Base-by-base conservation (phyloP, 2,888 invertebrate species). In the Bugula neritina region DNA sequence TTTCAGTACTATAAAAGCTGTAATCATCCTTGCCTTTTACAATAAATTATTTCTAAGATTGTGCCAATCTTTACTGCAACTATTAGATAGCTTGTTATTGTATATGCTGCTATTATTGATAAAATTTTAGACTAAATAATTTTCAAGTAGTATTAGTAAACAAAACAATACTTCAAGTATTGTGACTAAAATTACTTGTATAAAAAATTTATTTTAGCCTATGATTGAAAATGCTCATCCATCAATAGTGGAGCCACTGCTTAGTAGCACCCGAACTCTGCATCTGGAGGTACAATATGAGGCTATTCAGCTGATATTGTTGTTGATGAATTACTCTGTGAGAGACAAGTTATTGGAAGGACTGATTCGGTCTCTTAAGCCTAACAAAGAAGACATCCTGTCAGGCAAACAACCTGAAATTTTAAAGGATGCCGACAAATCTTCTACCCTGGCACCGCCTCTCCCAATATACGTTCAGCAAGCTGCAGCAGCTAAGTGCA, bases 241-340 rank as follows among this genome's bases (percentile, higher is more conserved):
- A 25, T 80, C 77, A 57, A 80, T 84, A 58, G 79, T 83, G n/a
- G 83, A 84, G 57, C 83, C 84, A 23, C 74, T 84, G 54, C 76
- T 84, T 35, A 79, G 77, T 72, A 75, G 84, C 13, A 74, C 84
- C 73, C 79, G 79, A 72, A 82, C 83, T 17, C 73, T 84, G 35
- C 84, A 84, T 74, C 75, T 84, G 13, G 84, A 84, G 75, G 84
- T 84, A 0, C 84, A 84, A 75, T 84, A 82, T 79, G 84, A 84
- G 81, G 84, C 81, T 0, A 81, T 84, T 74, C 83, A 83, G 73
- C 74, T 84, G 69, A 79, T 84, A 54, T 82, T 83, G 72, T 80
- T 82, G 58, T 74, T 84, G 72, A 83, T 84, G 82, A 77, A 79
- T 35, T 84, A 83, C 35, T 79, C 77, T 43, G 81, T 83, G 1